Percentiles rank a stretch among this genome's conserved stretches.
These are phyloP conservation scores for Andrena praecox DNA, from an alignment of 2,888 invertebrate species.

Conservation along the genomic window DNA sequence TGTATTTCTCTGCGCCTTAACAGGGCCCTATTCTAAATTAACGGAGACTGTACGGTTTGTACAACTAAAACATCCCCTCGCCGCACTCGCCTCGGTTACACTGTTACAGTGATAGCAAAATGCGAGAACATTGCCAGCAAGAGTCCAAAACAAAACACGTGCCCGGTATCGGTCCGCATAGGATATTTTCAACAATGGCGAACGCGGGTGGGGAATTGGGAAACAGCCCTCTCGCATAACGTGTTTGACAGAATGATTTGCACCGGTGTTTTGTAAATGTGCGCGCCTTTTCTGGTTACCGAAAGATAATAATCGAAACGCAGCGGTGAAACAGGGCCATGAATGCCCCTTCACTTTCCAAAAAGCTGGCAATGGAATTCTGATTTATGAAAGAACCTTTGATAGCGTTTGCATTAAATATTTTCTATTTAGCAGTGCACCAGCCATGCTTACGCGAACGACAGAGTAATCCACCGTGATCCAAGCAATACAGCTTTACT, in stretches of 20 bases:
- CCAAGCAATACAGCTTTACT: no score
- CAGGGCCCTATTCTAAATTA: neutral
- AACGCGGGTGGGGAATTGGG: slow-evolving; percentile 30
- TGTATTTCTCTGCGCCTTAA: slow-evolving; percentile 9
- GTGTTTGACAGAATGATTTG: slow-evolving; percentile 63
- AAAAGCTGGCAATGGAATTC: neutral
- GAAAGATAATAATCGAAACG: slow-evolving; percentile 44
- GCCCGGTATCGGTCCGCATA: slow-evolving; percentile 39
- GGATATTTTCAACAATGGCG: slow-evolving; percentile 39
- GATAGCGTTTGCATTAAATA: neutral
- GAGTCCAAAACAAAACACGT: slow-evolving; percentile 48
- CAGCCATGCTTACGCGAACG: neutral
- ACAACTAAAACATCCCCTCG: neutral
- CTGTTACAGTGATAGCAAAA: slow-evolving; percentile 42
- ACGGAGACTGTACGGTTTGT: neutral
- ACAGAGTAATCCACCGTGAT: neutral
- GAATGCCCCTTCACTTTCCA: slow-evolving; percentile 16
- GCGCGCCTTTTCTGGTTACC: slow-evolving; percentile 19
- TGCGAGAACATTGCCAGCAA: slow-evolving; percentile 29
- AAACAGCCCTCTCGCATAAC: slow-evolving; percentile 43
- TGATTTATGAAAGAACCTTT: slow-evolving; percentile 40
- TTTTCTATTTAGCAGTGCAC: neutral
- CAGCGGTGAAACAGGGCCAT: slow-evolving; percentile 15
- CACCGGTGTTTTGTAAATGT: slow-evolving; percentile 50
- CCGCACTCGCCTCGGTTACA: neutral